Conservation (phyloP, 2,888 invertebrate species). For the Craniophora ligustri region DNA sequence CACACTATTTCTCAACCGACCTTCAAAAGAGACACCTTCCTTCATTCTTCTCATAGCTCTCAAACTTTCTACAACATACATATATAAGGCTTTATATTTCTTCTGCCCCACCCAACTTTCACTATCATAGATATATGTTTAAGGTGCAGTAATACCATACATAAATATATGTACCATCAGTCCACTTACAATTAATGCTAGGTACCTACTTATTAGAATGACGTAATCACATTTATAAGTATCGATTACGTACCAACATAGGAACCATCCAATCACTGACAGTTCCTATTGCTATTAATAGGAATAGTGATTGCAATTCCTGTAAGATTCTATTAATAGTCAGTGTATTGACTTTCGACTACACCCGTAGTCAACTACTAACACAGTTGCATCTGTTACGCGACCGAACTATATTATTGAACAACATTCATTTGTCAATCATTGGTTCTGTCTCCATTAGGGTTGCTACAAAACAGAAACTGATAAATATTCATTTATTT, state of each 20-base stretch:
- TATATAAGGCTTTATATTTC: no score
- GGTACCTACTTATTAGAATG: neutral
- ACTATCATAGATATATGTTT: no score
- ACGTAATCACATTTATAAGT: neutral
- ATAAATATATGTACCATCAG: no score
- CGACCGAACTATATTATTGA: slow-evolving; percentile 50
- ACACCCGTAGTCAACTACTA: slow-evolving; percentile 1
- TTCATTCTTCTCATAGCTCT: no score
- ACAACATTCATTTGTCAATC: slow-evolving; percentile 53
- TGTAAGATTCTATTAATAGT: slow-evolving; percentile 26
- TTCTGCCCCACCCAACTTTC: no score
- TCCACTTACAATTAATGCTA: no score
- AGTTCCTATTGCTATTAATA: slow-evolving; percentile 42
- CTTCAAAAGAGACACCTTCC: no score
- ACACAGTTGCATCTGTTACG: slow-evolving; percentile 44
- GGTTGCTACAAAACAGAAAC: slow-evolving; percentile 16
- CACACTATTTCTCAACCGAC: no score
- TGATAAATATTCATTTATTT: neutral
- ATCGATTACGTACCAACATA: slow-evolving; percentile 2
- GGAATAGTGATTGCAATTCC: slow-evolving; percentile 42
- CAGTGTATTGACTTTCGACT: neutral
- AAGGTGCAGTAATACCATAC: no score
- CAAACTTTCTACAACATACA: no score
- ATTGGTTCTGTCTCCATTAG: slow-evolving; percentile 36
- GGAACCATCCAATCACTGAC: slow-evolving; percentile 20